A percentile compares a stretch with the other conserved stretches of the same genome.
Conservation (phyloP, 2,113 vertebrate species). For the Tyto alba region DNA sequence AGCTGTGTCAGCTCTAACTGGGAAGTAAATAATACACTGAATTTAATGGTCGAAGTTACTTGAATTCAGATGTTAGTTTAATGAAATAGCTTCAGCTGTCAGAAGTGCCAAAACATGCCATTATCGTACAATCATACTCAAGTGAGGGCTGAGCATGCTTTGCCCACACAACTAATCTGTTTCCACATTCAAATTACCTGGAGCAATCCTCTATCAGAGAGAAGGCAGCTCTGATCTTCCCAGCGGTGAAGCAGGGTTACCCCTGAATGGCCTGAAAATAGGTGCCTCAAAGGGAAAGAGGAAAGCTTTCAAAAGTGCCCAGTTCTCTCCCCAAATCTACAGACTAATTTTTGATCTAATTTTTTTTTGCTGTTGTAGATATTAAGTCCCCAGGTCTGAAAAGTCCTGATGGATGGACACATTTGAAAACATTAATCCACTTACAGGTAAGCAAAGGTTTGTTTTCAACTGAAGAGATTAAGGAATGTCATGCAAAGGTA, state of each 20-base stretch:
- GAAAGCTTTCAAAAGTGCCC: background rate
- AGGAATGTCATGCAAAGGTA: background rate
- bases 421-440: background rate
- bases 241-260: fast-evolving
- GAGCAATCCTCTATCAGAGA: background rate
- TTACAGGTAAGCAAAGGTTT: background rate
- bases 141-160: background rate
- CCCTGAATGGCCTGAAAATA: background rate
- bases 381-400: background rate
- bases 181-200: background rate
- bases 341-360: background rate
- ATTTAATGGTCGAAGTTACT: background rate
- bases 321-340: background rate
- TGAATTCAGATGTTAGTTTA: background rate
- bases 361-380: background rate
- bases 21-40: background rate
- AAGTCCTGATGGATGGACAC: background rate
- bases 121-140: background rate
- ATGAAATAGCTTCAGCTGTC: background rate
- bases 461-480: background rate
- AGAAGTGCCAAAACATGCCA: background rate
- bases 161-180: background rate
- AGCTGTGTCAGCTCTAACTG: background rate
- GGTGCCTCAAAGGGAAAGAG: background rate
- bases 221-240: background rate